phyloP scores from a whole-genome alignment of 2,888 invertebrate species.

The Hypena proboscidalis region DNA sequence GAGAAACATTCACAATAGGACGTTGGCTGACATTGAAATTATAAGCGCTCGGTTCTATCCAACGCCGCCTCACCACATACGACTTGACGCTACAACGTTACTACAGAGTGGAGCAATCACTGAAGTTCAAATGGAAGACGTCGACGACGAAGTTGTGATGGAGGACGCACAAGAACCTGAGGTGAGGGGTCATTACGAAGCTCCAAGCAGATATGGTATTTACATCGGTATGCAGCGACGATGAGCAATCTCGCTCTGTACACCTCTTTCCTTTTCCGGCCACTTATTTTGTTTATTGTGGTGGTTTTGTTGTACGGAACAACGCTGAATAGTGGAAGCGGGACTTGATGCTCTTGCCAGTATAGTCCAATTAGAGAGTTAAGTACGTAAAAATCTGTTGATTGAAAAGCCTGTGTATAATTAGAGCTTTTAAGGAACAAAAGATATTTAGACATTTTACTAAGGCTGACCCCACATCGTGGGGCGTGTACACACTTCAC shows the following conservation, averaged over 20 bases:
- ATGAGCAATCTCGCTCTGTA: background rate
- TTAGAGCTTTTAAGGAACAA: too few species aligned
- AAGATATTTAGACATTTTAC: too few species aligned
- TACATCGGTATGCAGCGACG: slow-evolving; percentile 7
- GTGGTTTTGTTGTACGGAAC: background rate
- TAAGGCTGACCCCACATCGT: too few species aligned
- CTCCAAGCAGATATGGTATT: slow-evolving; percentile 24
- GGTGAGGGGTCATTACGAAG: slow-evolving; percentile 63
- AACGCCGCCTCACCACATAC: slow-evolving; percentile 92
- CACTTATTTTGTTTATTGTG: background rate
- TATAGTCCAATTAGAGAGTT: too few species aligned
- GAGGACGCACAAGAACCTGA: slow-evolving; percentile 75
- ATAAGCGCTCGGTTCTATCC: slow-evolving; percentile 90
- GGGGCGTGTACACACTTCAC: too few species aligned
- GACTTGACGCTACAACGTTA: slow-evolving; percentile 92
- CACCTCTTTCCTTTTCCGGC: background rate
- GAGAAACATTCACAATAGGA: slow-evolving; percentile 94
- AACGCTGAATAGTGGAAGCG: background rate
- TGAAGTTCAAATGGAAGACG: slow-evolving; percentile 95
- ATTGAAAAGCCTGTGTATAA: too few species aligned
- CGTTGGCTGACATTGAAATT: slow-evolving; percentile 90
- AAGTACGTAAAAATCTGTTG: too few species aligned
- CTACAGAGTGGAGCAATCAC: slow-evolving; percentile 93
- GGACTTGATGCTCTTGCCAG: too few species aligned
- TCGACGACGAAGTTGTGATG: slow-evolving; percentile 75